These are phyloP conservation scores for Penaeus japonicus DNA, from an alignment of 1,140 invertebrate species.

Conservation along the genomic window DNA sequence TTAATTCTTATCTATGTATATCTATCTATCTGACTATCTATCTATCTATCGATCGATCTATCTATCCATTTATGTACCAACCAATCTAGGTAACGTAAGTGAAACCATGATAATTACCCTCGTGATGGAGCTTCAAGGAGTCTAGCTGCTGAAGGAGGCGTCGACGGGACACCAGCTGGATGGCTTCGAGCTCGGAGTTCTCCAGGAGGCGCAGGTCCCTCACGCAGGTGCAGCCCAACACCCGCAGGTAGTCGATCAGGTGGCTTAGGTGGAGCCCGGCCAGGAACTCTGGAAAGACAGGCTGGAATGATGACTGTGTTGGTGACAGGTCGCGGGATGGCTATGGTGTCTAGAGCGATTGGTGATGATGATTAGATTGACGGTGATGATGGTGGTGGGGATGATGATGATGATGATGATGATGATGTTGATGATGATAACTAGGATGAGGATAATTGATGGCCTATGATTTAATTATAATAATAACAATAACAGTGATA, in stretches of 20 bases:
- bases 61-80: background rate
- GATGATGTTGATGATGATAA: too few relatives aligned
- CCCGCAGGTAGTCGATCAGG: conserved; percentile 31
- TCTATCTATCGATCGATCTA: background rate
- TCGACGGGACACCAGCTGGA: conserved; percentile 39
- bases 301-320: background rate
- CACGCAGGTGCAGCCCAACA: conserved; percentile 42
- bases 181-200: conserved; percentile 25
- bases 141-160: conserved; percentile 36
- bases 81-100: background rate
- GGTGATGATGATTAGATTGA: too few relatives aligned
- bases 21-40: background rate
- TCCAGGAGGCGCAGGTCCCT: conserved; percentile 36
- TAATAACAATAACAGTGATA: too few relatives aligned
- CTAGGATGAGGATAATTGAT: too few relatives aligned
- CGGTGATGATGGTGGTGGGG: too few relatives aligned
- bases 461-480: too few relatives aligned
- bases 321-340: background rate
- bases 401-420: too few relatives aligned
- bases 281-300: conserved; percentile 21
- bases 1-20: background rate
- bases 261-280: conserved; percentile 20
- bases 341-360: too few relatives aligned
- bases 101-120: background rate
- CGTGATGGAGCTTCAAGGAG: conserved; percentile 28